phyloP scores from a whole-genome alignment of 2,797 vertebrate species.

The Sebastes aleutianus region DNA sequence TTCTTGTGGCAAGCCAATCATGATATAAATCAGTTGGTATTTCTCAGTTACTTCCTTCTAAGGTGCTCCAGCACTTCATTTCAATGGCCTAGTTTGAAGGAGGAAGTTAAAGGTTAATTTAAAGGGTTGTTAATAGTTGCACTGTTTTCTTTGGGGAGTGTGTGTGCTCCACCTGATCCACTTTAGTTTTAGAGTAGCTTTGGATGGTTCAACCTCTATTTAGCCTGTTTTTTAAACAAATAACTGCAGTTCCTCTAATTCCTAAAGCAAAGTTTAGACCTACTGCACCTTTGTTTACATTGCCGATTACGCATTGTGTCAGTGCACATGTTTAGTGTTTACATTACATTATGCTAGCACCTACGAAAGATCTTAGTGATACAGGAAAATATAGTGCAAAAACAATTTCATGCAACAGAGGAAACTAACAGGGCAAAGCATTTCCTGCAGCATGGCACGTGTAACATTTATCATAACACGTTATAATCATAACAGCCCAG shows the following conservation, averaged over 20 bases:
- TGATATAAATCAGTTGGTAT: neutral
- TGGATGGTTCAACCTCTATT: neutral
- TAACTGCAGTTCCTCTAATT: neutral
- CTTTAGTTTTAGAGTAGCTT: neutral
- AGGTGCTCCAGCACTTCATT: neutral
- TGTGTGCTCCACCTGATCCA: neutral
- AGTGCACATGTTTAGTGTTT: neutral
- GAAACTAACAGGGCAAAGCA: neutral
- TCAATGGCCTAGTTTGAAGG: constrained; percentile 19
- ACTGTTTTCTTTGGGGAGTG: neutral
- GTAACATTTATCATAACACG: neutral
- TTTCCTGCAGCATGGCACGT: neutral
- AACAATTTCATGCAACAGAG: neutral
- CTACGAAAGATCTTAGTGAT: neutral
- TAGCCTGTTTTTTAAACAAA: neutral
- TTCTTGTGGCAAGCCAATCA: neutral
- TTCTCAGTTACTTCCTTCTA: constrained; percentile 44
- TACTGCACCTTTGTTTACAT: neutral
- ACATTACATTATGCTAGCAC: no score
- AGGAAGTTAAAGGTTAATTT: constrained; percentile 50
- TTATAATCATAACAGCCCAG: neutral
- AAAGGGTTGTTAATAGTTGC: constrained; percentile 8
- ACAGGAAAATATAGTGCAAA: neutral
- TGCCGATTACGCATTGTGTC: neutral
- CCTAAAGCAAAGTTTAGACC: neutral